A percentile compares a stretch with the other conserved stretches of the same genome.
These are phyloP conservation scores for Nomada fabriciana DNA, from an alignment of 2,888 invertebrate genomes.

Conservation along the genomic window DNA sequence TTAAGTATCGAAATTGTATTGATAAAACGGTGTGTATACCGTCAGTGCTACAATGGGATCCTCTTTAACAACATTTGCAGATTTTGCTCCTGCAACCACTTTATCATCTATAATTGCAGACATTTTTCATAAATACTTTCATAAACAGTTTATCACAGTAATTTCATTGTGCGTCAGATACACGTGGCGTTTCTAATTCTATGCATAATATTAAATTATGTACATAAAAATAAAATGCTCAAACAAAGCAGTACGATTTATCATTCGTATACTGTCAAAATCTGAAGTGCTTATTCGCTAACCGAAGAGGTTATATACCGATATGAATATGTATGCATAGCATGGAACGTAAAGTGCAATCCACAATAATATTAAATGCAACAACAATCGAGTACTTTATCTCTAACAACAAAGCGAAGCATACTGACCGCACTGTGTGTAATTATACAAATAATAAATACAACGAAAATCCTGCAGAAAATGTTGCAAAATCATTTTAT, in stretches of 20 bases:
- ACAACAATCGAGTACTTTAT: not conserved
- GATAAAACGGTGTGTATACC: conserved; percentile 69
- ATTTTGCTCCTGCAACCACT: conserved; percentile 82
- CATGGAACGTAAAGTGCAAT: conserved; percentile 20
- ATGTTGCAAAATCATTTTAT: not conserved
- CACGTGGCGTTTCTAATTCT: not conserved
- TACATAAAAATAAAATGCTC: conserved; percentile 10
- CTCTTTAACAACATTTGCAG: conserved; percentile 79
- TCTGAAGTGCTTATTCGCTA: not conserved
- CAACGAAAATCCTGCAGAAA: not conserved
- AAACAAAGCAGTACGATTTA: not conserved
- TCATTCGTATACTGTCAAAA: conserved; percentile 61
- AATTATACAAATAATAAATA: not conserved
- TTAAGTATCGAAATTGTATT: conserved; percentile 17
- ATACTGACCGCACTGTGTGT: not conserved
- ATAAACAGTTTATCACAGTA: conserved; percentile 31
- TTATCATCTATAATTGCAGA: conserved; percentile 83
- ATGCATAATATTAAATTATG: conserved; percentile 39
- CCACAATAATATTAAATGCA: conserved; percentile 5
- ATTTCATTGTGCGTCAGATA: conserved; percentile 50
- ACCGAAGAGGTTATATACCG: conserved; percentile 47
- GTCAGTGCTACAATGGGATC: conserved; percentile 82
- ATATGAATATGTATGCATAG: conserved; percentile 14
- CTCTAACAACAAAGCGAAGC: not conserved
- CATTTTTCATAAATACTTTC: conserved; percentile 68